These are phyloP conservation scores for Euura lappo DNA, from an alignment of 1,140 invertebrate species.

Conservation along the genomic window DNA sequence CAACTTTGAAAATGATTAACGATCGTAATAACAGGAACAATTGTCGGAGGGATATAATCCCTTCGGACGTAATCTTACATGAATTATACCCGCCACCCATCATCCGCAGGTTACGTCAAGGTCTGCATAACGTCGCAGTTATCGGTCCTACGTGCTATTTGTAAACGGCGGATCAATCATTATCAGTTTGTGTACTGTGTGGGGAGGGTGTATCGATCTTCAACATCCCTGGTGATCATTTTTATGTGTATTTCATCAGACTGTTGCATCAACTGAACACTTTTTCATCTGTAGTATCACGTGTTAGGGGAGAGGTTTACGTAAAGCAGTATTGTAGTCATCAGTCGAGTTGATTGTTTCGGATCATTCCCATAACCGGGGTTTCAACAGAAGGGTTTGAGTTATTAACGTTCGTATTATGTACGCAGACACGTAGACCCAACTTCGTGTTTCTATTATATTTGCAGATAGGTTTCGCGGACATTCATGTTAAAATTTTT, in stretches of 20 bases:
- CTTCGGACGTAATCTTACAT: neutral
- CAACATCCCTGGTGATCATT: neutral
- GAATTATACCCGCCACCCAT: neutral
- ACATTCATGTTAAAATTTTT: no score
- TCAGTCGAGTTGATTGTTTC: no score
- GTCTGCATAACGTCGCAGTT: neutral
- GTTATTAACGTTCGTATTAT: no score
- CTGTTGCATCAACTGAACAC: constrained; percentile 1
- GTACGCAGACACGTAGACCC: no score
- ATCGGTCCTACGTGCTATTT: neutral
- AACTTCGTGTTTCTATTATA: no score
- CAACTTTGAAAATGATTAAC: no score
- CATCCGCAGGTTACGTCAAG: no score
- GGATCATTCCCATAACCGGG: no score
- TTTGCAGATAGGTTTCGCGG: no score
- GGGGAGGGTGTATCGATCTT: neutral
- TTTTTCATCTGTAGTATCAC: neutral
- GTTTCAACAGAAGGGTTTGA: no score
- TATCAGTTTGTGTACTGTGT: neutral
- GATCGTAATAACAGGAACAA: neutral
- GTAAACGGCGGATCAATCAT: neutral
- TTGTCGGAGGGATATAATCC: neutral
- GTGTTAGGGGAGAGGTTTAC: no score
- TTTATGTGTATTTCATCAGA: constrained; percentile 8
- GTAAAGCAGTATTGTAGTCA: no score